Evolutionary conservation across 2,888 invertebrate genomes (phyloP), one percentile per base, ranked within the genome.

Genomic region (Stramonita haemastoma): DNA sequence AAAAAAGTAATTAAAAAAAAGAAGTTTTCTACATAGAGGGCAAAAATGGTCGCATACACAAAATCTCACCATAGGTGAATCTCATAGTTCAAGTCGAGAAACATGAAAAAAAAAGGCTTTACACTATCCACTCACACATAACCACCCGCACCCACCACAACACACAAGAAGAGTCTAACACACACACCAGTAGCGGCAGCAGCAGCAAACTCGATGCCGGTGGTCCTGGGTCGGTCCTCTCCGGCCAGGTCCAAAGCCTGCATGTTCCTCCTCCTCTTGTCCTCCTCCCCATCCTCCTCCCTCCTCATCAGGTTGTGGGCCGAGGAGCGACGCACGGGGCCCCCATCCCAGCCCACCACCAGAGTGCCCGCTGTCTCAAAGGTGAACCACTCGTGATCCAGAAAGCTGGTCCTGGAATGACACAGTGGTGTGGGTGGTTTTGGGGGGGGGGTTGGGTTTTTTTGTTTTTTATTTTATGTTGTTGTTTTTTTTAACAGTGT

Each of bases 301-400:
- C 88, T 89, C 0, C 73, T 56, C 29, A 36, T 77, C 32, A 90
- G 36, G 26, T 89, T 89, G n/a, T 90, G 90, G 0, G 89, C 88
- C 6, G 91, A 91, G 29, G 90, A 73, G 84, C 93, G 92, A 0
- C 92, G 92, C 13, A 91, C 88, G 36, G 95, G 94, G 60, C 94
- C 95, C 26, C 95, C 95, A 22, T 94, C 93, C 94, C 95, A 95
- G 26, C 94, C 94, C 56, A 95, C 94, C 60, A 96, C 92, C 90
- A 96, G 91, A 29, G 95, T 95, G 86, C 95, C 95, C 70, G 95
- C 93, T 29, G 95, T 95, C 93, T 95, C 95, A 91, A 95, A 94
- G 11, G 95, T 94, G 92, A 96, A 95, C 96, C 95, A 95, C 90
- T 95, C 96, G 70, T 94, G 95, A 90, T 95, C 95, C 90, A 96